These are phyloP conservation scores for Talpa occidentalis DNA, from an alignment of 2,113 vertebrate species.

Conservation along the genomic window DNA sequence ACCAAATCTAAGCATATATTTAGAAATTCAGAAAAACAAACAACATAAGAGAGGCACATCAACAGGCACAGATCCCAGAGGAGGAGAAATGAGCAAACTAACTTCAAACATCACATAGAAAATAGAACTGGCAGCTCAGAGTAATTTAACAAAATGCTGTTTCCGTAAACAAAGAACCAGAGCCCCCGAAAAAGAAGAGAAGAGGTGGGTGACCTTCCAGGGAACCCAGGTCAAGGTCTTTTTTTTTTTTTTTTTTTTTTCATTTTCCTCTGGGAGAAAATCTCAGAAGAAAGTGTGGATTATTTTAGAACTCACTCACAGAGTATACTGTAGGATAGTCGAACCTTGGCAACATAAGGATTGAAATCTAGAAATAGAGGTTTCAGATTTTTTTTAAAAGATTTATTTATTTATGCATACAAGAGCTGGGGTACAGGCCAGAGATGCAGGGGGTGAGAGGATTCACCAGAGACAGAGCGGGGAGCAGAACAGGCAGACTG, in stretches of 20 bases:
- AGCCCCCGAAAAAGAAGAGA: neutral
- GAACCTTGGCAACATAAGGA: neutral
- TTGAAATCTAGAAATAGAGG: neutral
- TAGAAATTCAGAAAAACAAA: neutral
- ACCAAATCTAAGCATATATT: neutral
- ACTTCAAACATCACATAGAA: too few relatives aligned
- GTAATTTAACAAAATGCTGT: neutral
- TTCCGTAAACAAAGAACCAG: neutral
- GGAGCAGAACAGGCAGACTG: too few relatives aligned
- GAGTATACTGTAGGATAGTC: neutral
- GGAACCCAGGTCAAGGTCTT: neutral
- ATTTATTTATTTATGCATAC: too few relatives aligned
- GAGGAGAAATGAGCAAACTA: neutral
- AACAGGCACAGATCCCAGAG: neutral
- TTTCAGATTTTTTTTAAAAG: neutral
- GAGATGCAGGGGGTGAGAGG: too few relatives aligned
- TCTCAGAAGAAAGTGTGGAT: neutral
- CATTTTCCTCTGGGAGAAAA: neutral
- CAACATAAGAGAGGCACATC: neutral
- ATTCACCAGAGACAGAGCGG: too few relatives aligned
- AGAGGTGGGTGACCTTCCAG: neutral
- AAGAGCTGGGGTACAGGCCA: too few relatives aligned
- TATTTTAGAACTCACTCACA: neutral
- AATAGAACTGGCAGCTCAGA: too few relatives aligned
- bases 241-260: neutral